Base-by-base conservation (phyloP, 1,140 invertebrate species). In the Megathymus violae region DNA sequence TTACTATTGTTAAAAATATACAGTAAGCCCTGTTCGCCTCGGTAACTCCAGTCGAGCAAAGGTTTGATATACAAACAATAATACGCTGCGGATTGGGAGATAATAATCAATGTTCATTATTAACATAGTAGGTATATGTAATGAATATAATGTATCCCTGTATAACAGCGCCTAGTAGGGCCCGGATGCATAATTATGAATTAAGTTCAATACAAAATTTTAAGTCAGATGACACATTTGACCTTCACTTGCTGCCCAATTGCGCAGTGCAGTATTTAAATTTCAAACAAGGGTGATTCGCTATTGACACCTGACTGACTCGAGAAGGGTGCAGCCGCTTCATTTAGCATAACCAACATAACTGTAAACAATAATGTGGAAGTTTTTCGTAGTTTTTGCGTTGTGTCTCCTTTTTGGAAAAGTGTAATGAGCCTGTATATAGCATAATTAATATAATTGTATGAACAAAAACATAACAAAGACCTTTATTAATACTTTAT, bases 151-250 rank as follows among this genome's bases (percentile, higher is more conserved):
- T n/a, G n/a, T n/a, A n/a, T n/a, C n/a, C n/a, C n/a, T n/a, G n/a
- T n/a, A n/a, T n/a, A n/a, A n/a, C n/a, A n/a, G n/a, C n/a, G n/a
- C n/a, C 19, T 25, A 19, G 16, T 46, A 41, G 6, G 38, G 78
- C 73, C 68, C 75, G 82, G 70, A 78, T 75, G 70, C 74, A 79
- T 80, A 78, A 72, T 69, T 67, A 68, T 36, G 71, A 40, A 66
- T 67, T 74, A 65, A 58, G 71, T 75, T 73, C 73, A 82, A 83
- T 76, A 83, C 77, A 84, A 86, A 80, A 67, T 71, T 60, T 38
- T 56, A 58, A 68, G 68, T 74, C 67, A 62, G 62, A 70, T 82
- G 81, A 86, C 79, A 81, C 82, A 64, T 59, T 59, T 46, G 27
- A 44, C 44, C 52, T 19, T 25, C 43, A 22, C 47, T 72, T 47